Conservation (phyloP, 2,888 invertebrate genomes). For the Microplitis manilae region DNA sequence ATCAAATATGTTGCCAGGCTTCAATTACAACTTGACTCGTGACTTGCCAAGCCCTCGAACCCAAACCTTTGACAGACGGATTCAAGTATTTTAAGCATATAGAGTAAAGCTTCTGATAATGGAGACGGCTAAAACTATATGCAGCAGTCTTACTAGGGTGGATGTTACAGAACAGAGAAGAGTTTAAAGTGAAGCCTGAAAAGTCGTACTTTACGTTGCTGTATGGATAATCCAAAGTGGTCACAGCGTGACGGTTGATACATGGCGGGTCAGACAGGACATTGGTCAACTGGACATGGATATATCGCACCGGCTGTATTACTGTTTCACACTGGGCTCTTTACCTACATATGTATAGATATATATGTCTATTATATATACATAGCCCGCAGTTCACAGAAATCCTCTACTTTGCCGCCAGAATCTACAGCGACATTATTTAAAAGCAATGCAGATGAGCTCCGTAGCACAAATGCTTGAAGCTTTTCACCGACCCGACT, state of each 20-base stretch:
- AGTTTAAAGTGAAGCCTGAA: neutral
- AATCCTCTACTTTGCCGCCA: constrained; percentile 1
- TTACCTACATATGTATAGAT: neutral
- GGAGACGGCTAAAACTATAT: no score
- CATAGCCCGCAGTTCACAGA: neutral
- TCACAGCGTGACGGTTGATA: constrained; percentile 61
- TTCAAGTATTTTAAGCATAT: neutral
- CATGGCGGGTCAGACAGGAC: constrained; percentile 60
- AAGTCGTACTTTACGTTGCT: constrained; percentile 3
- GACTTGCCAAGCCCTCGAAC: neutral
- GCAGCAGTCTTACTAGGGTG: no score
- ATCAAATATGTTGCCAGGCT: constrained; percentile 14
- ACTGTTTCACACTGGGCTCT: constrained; percentile 52
- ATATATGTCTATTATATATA: no score
- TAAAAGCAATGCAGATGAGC: neutral
- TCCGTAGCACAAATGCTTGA: no score
- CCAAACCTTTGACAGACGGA: neutral
- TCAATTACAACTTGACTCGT: constrained; percentile 17
- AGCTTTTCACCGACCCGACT: no score
- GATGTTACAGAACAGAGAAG: neutral
- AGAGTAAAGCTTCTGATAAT: no score
- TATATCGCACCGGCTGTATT: constrained; percentile 59
- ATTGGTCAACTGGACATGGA: constrained; percentile 63
- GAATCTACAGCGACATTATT: neutral
- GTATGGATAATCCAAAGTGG: constrained; percentile 61